These are phyloP conservation scores for Rutilus rutilus DNA, from an alignment of 2,113 vertebrate genomes.

Conservation along the genomic window DNA sequence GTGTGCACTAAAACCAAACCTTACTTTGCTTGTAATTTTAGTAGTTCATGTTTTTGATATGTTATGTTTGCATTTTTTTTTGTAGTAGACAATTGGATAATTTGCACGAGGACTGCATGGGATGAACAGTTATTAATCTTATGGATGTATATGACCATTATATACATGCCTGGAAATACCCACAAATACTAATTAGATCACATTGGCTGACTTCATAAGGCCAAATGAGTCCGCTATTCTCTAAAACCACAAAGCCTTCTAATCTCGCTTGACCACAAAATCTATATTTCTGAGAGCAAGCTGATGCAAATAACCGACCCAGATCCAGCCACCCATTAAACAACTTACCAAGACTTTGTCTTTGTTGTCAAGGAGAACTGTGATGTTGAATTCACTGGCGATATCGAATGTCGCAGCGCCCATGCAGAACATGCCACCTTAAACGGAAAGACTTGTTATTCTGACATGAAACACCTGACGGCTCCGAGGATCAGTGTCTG, in stretches of 20 bases:
- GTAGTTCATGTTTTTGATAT: no score
- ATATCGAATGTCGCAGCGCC: slow-evolving; percentile 54
- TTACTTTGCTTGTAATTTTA: no score
- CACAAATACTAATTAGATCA: background rate
- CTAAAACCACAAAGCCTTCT: slow-evolving; percentile 37
- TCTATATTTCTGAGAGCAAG: slow-evolving; percentile 71
- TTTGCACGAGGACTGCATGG: no score
- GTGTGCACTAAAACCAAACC: no score
- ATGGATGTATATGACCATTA: background rate
- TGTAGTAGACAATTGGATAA: no score
- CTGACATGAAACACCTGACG: slow-evolving; percentile 34
- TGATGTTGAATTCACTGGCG: slow-evolving; percentile 50
- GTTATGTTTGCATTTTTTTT: no score
- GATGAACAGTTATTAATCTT: no score
- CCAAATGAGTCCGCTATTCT: background rate
- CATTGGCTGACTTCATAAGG: background rate
- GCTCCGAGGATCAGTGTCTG: slow-evolving; percentile 22
- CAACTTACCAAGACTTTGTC: slow-evolving; percentile 59
- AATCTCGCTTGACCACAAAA: slow-evolving; percentile 65
- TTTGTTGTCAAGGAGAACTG: slow-evolving; percentile 40
- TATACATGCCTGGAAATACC: no score
- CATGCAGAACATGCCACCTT: background rate
- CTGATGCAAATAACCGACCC: slow-evolving; percentile 63
- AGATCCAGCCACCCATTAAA: slow-evolving; percentile 63
- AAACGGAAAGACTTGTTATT: slow-evolving; percentile 26